Conservation (phyloP, 2,888 invertebrate species). For the Perizoma flavofasciatum region DNA sequence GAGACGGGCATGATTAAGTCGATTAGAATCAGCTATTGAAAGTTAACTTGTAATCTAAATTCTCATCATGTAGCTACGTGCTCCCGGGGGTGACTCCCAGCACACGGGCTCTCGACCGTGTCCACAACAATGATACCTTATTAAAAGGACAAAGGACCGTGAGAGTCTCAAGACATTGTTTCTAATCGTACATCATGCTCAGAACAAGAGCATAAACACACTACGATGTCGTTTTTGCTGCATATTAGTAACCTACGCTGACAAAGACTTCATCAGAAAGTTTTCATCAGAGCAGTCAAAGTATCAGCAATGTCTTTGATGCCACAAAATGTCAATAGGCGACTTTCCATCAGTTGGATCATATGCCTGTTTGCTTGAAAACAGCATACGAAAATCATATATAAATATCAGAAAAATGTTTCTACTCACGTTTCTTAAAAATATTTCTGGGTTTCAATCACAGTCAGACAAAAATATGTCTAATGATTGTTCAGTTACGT, state of each 20-base stretch:
- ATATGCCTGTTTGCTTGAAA: slow-evolving; percentile 1
- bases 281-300: neutral
- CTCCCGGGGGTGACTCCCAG: slow-evolving; percentile 66
- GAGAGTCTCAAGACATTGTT: slow-evolving; percentile 65
- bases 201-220: slow-evolving; percentile 26
- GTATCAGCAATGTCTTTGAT: too few species aligned
- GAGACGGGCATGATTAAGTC: slow-evolving; percentile 52
- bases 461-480: neutral
- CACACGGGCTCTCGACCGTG: slow-evolving; percentile 64
- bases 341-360: neutral
- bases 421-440: slow-evolving; percentile 8
- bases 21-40: slow-evolving; percentile 65
- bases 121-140: slow-evolving; percentile 74
- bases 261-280: neutral
- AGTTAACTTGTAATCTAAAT: slow-evolving; percentile 70
- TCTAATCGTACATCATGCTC: slow-evolving; percentile 43
- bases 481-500: slow-evolving; percentile 1
- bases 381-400: neutral
- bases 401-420: slow-evolving; percentile 3
- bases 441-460: slow-evolving; percentile 1
- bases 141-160: slow-evolving; percentile 71
- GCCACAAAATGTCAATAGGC: too few species aligned
- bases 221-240: slow-evolving; percentile 11
- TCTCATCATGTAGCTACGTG: slow-evolving; percentile 62
- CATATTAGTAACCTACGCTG: neutral